Base-by-base conservation (phyloP, 1,140 invertebrate genomes). In the Wiebesia pumilae region DNA sequence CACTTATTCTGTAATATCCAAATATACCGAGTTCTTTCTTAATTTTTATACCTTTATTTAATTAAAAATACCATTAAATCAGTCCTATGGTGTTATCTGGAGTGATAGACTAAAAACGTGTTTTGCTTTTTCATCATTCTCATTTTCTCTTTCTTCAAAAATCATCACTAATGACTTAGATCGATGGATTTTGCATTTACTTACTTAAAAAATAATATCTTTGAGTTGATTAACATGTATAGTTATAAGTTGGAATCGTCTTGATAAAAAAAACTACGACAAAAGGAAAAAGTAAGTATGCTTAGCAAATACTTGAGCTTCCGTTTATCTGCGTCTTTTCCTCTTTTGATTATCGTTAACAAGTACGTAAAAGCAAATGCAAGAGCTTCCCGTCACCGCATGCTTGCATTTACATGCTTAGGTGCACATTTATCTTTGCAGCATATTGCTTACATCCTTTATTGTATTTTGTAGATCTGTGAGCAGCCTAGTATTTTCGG, bases 381-480 rank as follows among this genome's bases (percentile, higher is more conserved):
- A 40, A 43, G 58, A 85, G 38, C 4, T 54, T 54, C n/a, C 38
- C 19, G 54, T 67, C 27, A 38, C 14, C 47, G 30, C 27, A n/a
- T 54, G 38, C 38, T 69, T 54, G n/a, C 43, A 40, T 35, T 10
- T 0, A 24, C 0, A 38, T 84, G 43, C 33, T 7, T 79, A 67
- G 30, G 35, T n/a, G 51, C 47, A 30, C n/a, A 43, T 91, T 93
- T 96, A 97, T 94, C 97, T 96, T 92, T 97, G 96, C 91, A 97
- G 95, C 86, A 96, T 95, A 92, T 97, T 97, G 80, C 97, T 95
- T 67, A 97, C 95, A 93, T 98, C 97, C 90, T 96, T 97, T 86
- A 97, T 95, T 67, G 97, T 97, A 89, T 96, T 96, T 82, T 97
- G 96, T 88, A 97, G 95, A 89, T 97, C 97, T 88, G 94, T 94